phyloP scores from a whole-genome alignment of 2,113 vertebrate species.

The Herpailurus yagouaroundi region DNA sequence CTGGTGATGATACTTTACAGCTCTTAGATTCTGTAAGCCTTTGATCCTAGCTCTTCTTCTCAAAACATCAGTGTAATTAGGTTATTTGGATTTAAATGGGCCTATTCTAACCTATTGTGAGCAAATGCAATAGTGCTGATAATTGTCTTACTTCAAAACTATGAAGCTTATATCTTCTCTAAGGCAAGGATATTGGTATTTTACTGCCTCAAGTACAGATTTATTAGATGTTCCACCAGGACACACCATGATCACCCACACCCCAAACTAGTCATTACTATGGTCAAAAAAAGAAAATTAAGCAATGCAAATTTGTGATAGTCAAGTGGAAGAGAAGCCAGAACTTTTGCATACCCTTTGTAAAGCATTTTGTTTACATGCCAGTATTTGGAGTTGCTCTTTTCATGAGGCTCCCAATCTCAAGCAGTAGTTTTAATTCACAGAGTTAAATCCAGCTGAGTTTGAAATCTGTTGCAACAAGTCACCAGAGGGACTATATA shows the following conservation, averaged over 20 bases:
- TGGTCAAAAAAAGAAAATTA: not conserved
- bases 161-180: not conserved
- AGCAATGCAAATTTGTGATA: not conserved
- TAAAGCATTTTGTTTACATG: not conserved
- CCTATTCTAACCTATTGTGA: not conserved
- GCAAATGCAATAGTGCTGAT: not conserved
- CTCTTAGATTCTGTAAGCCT: not conserved
- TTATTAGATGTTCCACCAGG: not conserved
- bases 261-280: not conserved
- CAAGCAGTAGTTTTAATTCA: slow-evolving; percentile 60
- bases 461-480: slow-evolving; percentile 67
- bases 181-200: not conserved
- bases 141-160: not conserved
- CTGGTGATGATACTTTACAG: not conserved
- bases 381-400: not conserved
- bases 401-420: not conserved
- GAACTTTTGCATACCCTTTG: not conserved
- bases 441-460: slow-evolving; percentile 58
- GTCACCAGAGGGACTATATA: slow-evolving; percentile 60
- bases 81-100: slow-evolving; percentile 33
- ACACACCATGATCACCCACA: not conserved
- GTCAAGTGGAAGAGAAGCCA: not conserved
- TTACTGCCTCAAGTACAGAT: not conserved
- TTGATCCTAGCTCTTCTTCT: slow-evolving; percentile 26
- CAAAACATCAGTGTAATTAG: not conserved